Percentiles rank a stretch among this genome's conserved stretches.
Conservation (phyloP, 2,888 invertebrate species). For the Sphinx pinastri region DNA sequence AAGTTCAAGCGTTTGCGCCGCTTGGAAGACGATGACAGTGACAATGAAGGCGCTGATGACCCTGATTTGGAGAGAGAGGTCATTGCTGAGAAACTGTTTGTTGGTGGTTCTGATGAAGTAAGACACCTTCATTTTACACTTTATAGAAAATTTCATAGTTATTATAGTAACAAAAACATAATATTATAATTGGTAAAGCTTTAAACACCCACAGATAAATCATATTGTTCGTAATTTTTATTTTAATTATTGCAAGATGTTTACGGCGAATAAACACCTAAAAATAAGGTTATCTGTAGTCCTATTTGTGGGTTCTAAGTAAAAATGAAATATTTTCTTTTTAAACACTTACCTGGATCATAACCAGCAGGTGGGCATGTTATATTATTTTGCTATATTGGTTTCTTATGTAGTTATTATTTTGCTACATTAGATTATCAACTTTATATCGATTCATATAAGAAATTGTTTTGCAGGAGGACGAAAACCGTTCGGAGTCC, state of each 20-base stretch:
- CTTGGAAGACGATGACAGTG: conserved; percentile 95
- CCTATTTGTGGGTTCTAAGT: no score
- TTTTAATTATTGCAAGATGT: no score
- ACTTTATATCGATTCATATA: no score
- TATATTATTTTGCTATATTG: background rate
- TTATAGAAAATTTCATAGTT: no score
- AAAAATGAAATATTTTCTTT: background rate
- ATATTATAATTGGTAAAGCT: no score
- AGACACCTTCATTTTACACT: conserved; percentile 27
- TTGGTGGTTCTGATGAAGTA: conserved; percentile 90
- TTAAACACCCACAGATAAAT: no score
- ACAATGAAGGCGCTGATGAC: conserved; percentile 92
- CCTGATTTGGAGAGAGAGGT: conserved; percentile 92
- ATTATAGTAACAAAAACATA: no score
- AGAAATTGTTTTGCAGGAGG: conserved; percentile 82
- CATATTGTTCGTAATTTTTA: no score
- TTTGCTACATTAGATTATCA: no score
- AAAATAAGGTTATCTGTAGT: no score
- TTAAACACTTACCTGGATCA: background rate
- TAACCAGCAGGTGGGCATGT: conserved; percentile 18
- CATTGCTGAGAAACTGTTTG: conserved; percentile 95
- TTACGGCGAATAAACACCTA: no score
- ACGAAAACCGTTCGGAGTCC: conserved; percentile 90
- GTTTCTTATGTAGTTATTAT: background rate
- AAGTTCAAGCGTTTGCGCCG: conserved; percentile 93